Evolutionary conservation across 2,888 invertebrate species (phyloP).

Genomic region (Schrankia costaestrigalis): DNA sequence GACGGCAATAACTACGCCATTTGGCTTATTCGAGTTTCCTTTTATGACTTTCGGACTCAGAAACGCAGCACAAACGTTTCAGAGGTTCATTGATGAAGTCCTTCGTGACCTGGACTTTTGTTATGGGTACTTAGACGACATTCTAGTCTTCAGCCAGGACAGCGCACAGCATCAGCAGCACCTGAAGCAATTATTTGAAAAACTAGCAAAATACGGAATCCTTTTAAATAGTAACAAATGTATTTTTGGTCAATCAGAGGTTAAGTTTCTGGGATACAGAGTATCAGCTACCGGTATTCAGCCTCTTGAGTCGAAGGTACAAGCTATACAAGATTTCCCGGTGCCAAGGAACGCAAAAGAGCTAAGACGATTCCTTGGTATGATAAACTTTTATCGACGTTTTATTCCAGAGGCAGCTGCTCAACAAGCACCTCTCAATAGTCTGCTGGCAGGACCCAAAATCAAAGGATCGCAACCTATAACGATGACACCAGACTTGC

Average conservation of each 20-base stretch:
- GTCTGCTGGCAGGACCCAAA: not conserved
- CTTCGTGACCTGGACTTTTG: slow-evolving; percentile 3
- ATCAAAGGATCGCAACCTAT: not conserved
- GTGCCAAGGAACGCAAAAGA: not conserved
- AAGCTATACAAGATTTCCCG: not conserved
- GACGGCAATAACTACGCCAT: slow-evolving; percentile 2
- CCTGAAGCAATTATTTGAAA: not conserved
- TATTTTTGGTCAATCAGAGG: slow-evolving; percentile 1
- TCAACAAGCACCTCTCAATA: not conserved
- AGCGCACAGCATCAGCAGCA: slow-evolving; percentile 1
- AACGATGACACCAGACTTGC: not conserved
- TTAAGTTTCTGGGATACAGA: slow-evolving; percentile 1
- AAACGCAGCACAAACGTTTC: not conserved
- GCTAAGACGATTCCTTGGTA: not conserved
- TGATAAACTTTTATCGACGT: not conserved
- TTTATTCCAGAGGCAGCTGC: not conserved
- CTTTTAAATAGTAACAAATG: slow-evolving; percentile 8
- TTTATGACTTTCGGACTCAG: not conserved
- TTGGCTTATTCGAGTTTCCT: slow-evolving; percentile 1
- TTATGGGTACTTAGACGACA: slow-evolving; percentile 5
- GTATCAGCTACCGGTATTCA: not conserved
- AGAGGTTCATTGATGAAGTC: slow-evolving; percentile 2
- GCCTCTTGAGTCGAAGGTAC: slow-evolving; percentile 1
- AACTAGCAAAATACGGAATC: slow-evolving; percentile 5
- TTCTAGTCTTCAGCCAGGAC: slow-evolving; percentile 1